Percentiles rank a stretch among this genome's conserved stretches.
These are phyloP conservation scores for Chlamydotis undulata DNA, from an alignment of 2,113 vertebrate species.

Conservation along the genomic window DNA sequence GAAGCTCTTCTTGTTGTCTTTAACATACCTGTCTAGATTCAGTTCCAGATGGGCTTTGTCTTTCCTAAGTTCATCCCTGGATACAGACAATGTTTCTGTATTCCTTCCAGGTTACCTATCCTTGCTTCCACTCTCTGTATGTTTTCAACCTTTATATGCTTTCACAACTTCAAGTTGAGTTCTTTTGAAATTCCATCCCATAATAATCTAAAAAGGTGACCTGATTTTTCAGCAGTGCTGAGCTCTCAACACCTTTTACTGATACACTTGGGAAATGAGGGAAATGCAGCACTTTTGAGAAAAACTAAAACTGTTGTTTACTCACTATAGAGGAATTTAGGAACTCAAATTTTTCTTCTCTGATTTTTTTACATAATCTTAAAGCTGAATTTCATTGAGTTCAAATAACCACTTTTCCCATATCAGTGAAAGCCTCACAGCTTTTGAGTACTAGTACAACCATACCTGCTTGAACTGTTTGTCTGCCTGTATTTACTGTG, in stretches of 20 bases:
- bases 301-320: background rate
- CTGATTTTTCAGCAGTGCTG: background rate
- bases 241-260: background rate
- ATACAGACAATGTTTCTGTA: rapidly evolving
- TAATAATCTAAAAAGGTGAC: background rate
- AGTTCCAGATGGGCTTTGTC: background rate
- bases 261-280: background rate
- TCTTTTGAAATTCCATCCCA: background rate
- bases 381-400: background rate
- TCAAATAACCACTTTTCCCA: background rate
- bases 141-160: background rate
- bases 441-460: background rate
- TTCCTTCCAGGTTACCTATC: background rate
- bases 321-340: background rate
- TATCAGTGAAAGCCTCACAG: background rate
- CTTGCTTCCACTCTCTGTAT: background rate
- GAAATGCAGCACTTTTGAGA: rapidly evolving
- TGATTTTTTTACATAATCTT: background rate
- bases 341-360: background rate
- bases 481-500: background rate
- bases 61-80: background rate
- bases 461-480: background rate
- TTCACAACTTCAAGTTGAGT: background rate
- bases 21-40: background rate
- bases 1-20: background rate